Conservation (phyloP, 2,797 vertebrate species). For the Dendrocincla tyrannina region DNA sequence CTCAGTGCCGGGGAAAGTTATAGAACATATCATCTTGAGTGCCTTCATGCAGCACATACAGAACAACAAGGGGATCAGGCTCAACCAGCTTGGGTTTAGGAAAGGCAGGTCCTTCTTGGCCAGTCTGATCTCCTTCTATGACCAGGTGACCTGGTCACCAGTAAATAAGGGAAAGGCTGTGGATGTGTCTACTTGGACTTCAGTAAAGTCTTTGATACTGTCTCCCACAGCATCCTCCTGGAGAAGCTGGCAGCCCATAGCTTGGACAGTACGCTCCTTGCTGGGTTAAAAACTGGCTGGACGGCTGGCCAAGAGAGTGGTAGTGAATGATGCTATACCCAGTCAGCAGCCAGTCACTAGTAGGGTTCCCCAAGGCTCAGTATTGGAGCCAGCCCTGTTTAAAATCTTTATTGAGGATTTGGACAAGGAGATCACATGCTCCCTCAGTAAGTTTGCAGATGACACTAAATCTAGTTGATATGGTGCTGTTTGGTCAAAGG, state of each 20-base stretch:
- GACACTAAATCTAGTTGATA: background rate
- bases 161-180: background rate
- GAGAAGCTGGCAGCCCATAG: background rate
- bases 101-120: background rate
- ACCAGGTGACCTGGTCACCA: background rate
- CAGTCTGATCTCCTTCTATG: background rate
- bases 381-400: background rate
- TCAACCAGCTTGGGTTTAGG: background rate
- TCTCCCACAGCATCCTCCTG: background rate
- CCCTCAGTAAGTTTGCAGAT: background rate
- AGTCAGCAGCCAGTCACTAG: background rate
- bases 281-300: background rate
- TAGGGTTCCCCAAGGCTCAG: background rate
- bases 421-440: background rate
- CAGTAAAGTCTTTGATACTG: background rate
- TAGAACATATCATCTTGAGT: background rate
- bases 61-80: accelerated
- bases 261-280: background rate
- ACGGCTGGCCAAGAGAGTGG: background rate
- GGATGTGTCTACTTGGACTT: background rate
- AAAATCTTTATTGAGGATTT: background rate
- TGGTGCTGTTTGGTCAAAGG: background rate
- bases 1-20: background rate
- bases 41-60: background rate
- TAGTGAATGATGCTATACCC: background rate